Evolutionary conservation across 2,113 vertebrate genomes (phyloP).

Genomic region (Sigmodon hispidus): DNA sequence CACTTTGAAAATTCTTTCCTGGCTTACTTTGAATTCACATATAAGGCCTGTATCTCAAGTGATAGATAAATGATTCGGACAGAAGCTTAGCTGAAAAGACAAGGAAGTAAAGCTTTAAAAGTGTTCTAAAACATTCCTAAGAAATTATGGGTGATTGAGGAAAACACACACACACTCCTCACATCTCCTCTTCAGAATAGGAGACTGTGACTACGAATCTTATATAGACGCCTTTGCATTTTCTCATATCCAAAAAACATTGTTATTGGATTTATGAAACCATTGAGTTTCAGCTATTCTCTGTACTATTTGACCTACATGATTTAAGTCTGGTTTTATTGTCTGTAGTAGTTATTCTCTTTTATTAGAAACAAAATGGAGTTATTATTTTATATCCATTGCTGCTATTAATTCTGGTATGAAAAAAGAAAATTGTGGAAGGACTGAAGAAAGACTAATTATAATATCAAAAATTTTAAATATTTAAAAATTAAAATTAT

Average conservation of each 20-base stretch:
- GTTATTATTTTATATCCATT: not conserved
- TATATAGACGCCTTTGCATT: not conserved
- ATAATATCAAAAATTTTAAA: not conserved
- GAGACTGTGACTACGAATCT: not conserved
- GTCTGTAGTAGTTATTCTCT: not conserved
- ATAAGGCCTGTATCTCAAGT: not conserved
- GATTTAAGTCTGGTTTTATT: not conserved
- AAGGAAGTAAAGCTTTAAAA: not conserved
- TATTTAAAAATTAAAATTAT: not conserved
- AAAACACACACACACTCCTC: not conserved
- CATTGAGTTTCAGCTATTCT: not conserved
- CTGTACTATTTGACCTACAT: not conserved
- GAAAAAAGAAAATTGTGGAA: no score
- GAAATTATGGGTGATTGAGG: not conserved
- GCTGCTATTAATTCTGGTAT: no score
- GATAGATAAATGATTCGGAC: not conserved
- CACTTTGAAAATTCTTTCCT: not conserved
- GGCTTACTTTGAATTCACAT: not conserved
- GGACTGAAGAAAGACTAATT: no score
- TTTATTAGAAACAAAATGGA: conserved; percentile 23
- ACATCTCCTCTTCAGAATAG: not conserved
- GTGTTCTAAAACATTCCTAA: not conserved
- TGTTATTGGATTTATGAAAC: conserved; percentile 13
- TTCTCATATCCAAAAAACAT: not conserved
- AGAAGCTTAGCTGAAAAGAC: not conserved